phyloP scores from a whole-genome alignment of 92 coral and sea anemone species.

The Paragorgia papillata region DNA sequence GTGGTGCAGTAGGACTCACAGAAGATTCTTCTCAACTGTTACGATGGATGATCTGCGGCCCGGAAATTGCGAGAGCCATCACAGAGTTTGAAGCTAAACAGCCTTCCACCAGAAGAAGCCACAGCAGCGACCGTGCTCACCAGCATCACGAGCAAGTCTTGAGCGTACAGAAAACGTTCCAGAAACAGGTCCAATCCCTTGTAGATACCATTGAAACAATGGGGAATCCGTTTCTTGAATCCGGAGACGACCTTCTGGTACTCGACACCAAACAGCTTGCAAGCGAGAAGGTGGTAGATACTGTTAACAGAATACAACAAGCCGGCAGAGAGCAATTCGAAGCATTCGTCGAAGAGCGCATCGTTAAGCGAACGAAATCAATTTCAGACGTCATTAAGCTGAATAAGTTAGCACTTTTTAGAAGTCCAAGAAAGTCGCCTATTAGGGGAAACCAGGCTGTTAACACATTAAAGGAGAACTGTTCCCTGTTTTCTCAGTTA shows the following conservation, averaged over 20 bases:
- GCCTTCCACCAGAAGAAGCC: neutral
- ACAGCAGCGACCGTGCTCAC: constrained; percentile 6
- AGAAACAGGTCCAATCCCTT: constrained; percentile 53
- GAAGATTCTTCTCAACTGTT: constrained; percentile 26
- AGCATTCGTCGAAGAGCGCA: constrained; percentile 42
- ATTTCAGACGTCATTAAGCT: constrained; percentile 31
- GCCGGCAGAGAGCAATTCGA: constrained; percentile 53
- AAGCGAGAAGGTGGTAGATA: constrained; percentile 23
- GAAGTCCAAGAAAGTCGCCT: constrained; percentile 17
- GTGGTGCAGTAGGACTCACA: constrained; percentile 39
- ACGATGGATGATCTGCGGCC: constrained; percentile 50
- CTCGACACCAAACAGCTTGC: constrained; percentile 57
- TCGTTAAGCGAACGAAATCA: constrained; percentile 45
- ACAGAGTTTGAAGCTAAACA: constrained; percentile 35
- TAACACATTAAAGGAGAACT: constrained; percentile 45
- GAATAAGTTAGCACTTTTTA: constrained; percentile 50
- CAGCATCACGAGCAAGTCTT: constrained; percentile 59
- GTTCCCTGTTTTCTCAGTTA: constrained; percentile 51
- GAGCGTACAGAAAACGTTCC: constrained; percentile 46
- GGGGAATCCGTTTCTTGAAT: constrained; percentile 57
- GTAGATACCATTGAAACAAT: constrained; percentile 38
- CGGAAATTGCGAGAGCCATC: constrained; percentile 40
- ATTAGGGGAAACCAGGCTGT: constrained; percentile 29
- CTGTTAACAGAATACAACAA: constrained; percentile 34
- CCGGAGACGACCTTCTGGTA: constrained; percentile 50